Percentiles rank a stretch among this genome's conserved stretches.
Evolutionary conservation across 2,113 vertebrate genomes (phyloP).

Genomic region (Lontra canadensis): DNA sequence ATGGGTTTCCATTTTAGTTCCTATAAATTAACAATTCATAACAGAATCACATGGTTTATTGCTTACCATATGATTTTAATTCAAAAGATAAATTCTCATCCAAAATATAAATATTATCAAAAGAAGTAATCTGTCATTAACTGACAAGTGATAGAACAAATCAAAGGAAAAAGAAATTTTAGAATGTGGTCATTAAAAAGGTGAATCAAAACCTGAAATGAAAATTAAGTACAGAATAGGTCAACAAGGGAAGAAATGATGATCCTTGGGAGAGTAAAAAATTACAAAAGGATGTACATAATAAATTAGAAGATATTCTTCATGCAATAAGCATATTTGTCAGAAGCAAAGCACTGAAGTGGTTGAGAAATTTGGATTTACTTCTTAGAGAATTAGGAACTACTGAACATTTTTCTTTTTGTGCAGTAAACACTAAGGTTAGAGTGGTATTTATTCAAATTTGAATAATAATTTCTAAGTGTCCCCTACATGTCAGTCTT

Average conservation of each 20-base stretch:
- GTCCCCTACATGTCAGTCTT: neutral
- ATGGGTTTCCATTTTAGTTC: neutral
- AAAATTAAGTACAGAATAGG: neutral
- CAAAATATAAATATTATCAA: conserved; percentile 5
- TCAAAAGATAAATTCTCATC: neutral
- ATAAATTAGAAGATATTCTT: neutral
- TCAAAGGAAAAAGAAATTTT: neutral
- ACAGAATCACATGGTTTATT: neutral
- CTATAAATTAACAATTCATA: neutral
- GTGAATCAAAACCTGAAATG: neutral
- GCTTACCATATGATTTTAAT: neutral
- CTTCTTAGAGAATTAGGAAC: neutral
- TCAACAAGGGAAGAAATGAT: neutral
- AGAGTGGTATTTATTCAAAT: neutral
- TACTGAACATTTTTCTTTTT: neutral
- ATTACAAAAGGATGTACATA: neutral
- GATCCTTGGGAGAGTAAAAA: neutral
- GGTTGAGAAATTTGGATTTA: neutral
- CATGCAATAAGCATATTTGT: neutral
- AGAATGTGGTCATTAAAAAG: neutral
- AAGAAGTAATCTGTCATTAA: neutral
- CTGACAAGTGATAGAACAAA: neutral
- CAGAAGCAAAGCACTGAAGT: conserved; percentile 6
- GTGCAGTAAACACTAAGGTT: neutral
- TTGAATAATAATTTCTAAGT: neutral